Base-by-base conservation (phyloP, 2,113 vertebrate species). In the Sinocyclocheilus grahami region DNA sequence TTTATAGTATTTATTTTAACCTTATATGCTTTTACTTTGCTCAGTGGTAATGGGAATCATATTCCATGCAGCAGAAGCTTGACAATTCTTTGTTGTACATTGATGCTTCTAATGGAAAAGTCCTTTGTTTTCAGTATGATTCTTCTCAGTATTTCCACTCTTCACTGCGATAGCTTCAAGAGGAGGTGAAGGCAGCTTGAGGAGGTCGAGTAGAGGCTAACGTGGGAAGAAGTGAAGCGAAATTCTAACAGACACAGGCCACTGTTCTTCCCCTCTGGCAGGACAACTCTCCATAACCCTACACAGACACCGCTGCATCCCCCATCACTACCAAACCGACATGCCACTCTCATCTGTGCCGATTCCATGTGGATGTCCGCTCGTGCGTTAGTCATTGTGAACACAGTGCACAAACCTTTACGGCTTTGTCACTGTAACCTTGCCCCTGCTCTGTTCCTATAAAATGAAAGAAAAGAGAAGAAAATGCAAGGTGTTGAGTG, bases 191-290 rank as follows among this genome's bases (percentile, higher is more conserved):
- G 77, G 77, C 77, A 60, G 77, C 30, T 79, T 72, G 82, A 51
- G 37, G 33, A 72, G 22, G 83, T 76, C 55, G 71, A 75, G 14
- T 46, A 27, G 83, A 60, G 58, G 37, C 78, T 65, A 63, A 81
- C 14, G 14, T 22, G 7, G 5, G 55, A 37, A 65, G 51, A 33
- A 74, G 55, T 63, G 83, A 62, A 85, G 39, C 24, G 58, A 65
- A 75, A 85, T 74, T n/a, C 69, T 46, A 62, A 60, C 69, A 27
- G 37, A 75, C 83, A 84, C 51, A 60, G n/a, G 37, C 83, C 55
- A 76, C 72, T 85, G 83, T 72, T 84, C 55, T 60, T 76, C 71
- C 83, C 83, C 37, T 75, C 71, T 58, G 69, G 53, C 55, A 63
- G 55, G 39, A 75, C 2, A 46, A 30, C 72, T 46, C 55, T 85